Base-by-base conservation (phyloP, 2,113 vertebrate species). In the Pseudopipra pipra region DNA sequence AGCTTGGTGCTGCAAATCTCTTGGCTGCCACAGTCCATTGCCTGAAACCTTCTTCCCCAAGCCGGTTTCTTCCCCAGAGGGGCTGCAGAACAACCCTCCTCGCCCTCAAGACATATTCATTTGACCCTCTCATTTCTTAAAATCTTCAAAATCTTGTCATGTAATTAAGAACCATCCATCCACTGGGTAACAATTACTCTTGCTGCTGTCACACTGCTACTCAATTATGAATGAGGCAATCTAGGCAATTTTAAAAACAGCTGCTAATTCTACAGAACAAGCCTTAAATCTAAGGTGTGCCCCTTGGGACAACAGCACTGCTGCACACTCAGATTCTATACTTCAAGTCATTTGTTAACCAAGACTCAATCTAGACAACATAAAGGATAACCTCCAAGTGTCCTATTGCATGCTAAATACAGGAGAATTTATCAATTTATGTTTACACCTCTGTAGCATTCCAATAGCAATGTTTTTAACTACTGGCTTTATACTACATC, bases 221-320 rank as follows among this genome's bases (percentile, higher is more conserved):
- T 95, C 85, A 95, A 83, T 91, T 87, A 94, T 90, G 75, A 95
- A 96, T 88, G 82, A 96, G 27, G 65, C 82, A 91, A 89, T 73
- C 71, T 3, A 66, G 24, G 71, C 58, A 90, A 77, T 55, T 90
- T 72, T 59, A 79, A 84, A 93, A 95, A 86, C 63, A 84, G 59
- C 41, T 84, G 77, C 82, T 80, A 93, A 89, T 87, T 85, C 87
- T 73, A 58, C 85, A 85, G 73, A 91, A 87, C 55, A 93, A 87
- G 52, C 58, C 68, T 80, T 77, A 91, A 79, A 85, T 79, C 35
- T 76, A 55, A 96, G 79, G 90, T 28, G 51, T 59, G 43, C 27
- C 94, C 56, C 89, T 41, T 10, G 73, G 76, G 91, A 92, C 43
- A 83, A 33, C 6, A 71, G 11, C 2, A 1, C 39, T 44, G 65